Conservation (phyloP, 2,113 vertebrate species). For the Oreocharis arfaki region DNA sequence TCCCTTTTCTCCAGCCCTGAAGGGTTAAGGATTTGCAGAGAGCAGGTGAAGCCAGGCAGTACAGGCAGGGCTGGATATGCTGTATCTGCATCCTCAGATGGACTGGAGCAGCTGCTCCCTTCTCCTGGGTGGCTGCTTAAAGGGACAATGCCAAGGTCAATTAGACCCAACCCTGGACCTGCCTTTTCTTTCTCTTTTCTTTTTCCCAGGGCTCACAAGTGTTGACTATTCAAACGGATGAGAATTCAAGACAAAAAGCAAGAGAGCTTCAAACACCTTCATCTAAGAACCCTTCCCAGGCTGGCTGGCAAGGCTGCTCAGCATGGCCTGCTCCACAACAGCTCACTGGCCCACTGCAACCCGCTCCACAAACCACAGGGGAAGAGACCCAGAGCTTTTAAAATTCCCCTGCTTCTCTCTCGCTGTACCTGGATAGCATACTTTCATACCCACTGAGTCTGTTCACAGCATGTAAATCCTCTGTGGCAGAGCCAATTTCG, state of each 20-base stretch:
- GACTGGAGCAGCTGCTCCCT: slow-evolving; percentile 6
- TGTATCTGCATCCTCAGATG: not conserved
- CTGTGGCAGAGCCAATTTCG: not conserved
- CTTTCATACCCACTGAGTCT: not conserved
- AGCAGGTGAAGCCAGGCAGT: not conserved
- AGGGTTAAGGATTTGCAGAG: not conserved
- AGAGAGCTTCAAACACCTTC: not conserved
- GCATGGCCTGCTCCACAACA: not conserved
- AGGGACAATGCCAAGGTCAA: not conserved
- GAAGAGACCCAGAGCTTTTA: not conserved
- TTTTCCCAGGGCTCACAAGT: not conserved
- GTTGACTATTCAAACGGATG: not conserved
- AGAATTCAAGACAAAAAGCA: not conserved
- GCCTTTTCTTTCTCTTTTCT: not conserved
- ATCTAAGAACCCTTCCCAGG: not conserved
- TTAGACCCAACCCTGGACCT: not conserved
- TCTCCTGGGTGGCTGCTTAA: not conserved
- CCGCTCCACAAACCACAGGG: not conserved
- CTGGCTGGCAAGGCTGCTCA: not conserved
- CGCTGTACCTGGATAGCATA: not conserved
- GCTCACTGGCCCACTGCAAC: not conserved
- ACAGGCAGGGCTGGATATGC: not conserved
- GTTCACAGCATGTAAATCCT: not conserved
- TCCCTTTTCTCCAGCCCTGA: not conserved
- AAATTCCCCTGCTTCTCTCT: not conserved